A percentile compares a stretch with the other conserved stretches of the same genome.
These are phyloP conservation scores for Palaemon carinicauda DNA, from an alignment of 1,140 invertebrate species.

Conservation along the genomic window DNA sequence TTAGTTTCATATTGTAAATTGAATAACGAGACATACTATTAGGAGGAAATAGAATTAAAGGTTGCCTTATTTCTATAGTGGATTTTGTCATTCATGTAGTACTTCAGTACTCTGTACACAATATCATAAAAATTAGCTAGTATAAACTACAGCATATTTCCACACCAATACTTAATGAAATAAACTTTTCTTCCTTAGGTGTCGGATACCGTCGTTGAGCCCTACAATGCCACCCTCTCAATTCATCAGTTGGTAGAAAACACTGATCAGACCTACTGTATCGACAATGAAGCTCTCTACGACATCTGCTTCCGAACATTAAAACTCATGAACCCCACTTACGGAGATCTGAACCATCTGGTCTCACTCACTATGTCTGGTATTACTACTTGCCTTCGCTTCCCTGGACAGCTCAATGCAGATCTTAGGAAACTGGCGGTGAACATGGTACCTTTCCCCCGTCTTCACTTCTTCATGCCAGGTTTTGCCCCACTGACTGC, in stretches of 20 bases:
- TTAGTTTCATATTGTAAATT: neutral
- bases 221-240: slow-evolving; percentile 47
- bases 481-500: slow-evolving; percentile 45
- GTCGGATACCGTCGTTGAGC: slow-evolving; percentile 43
- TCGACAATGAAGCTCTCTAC: slow-evolving; percentile 48
- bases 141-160: too few relatives aligned
- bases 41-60: too few relatives aligned
- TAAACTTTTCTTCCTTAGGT: neutral
- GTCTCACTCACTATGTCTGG: slow-evolving; percentile 49
- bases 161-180: neutral
- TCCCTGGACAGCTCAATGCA: slow-evolving; percentile 51
- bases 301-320: slow-evolving; percentile 50
- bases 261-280: slow-evolving; percentile 49
- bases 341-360: slow-evolving; percentile 46
- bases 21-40: too few relatives aligned
- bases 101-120: too few relatives aligned
- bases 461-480: slow-evolving; percentile 53
- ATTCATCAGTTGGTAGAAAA: slow-evolving; percentile 50
- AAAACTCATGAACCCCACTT: slow-evolving; percentile 46
- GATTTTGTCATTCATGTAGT: too few relatives aligned
- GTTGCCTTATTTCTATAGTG: too few relatives aligned
- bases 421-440: slow-evolving; percentile 49
- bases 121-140: too few relatives aligned
- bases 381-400: slow-evolving; percentile 44
- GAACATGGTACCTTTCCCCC: slow-evolving; percentile 51